A percentile compares a stretch with the other conserved stretches of the same genome.
phyloP scores from a whole-genome alignment of 1,140 invertebrate genomes.

The Micrasema minimum region DNA sequence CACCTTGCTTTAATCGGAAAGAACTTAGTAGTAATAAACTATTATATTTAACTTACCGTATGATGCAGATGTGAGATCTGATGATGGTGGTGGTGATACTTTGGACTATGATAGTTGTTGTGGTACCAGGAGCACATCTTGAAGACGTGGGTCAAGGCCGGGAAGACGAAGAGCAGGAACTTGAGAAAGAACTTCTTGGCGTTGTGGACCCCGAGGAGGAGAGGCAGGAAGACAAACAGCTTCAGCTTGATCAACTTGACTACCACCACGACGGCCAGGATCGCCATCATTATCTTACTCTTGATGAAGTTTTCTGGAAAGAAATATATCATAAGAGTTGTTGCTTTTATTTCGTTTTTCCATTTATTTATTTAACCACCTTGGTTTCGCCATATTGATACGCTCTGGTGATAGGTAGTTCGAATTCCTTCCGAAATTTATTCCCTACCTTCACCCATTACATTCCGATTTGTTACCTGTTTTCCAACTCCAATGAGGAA shows the following conservation, averaged over 20 bases:
- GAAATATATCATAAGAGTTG: conserved; percentile 33
- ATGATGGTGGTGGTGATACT: conserved; percentile 84
- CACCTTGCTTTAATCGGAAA: too few species aligned
- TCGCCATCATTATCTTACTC: conserved; percentile 77
- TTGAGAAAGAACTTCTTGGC: conserved; percentile 86
- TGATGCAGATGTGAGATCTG: conserved; percentile 73
- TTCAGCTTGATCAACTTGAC: conserved; percentile 83
- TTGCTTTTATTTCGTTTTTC: too few species aligned
- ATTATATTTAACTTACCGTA: too few species aligned
- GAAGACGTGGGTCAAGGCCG: conserved; percentile 82
- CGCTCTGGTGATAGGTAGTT: too few species aligned
- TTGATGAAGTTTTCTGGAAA: conserved; percentile 82
- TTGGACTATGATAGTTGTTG: conserved; percentile 73
- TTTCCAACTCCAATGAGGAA: too few species aligned
- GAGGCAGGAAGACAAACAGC: conserved; percentile 78
- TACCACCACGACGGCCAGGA: conserved; percentile 79
- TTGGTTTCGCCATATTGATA: too few species aligned
- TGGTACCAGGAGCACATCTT: conserved; percentile 86
- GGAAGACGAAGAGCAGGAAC: conserved; percentile 82
- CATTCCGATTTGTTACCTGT: too few species aligned
- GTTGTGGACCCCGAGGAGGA: conserved; percentile 79
- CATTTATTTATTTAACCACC: too few species aligned
- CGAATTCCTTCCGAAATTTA: too few species aligned
- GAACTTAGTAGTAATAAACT: too few species aligned
- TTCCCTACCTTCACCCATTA: too few species aligned